Conservation (phyloP, 2,888 invertebrate species). For the Cheilosia pagana region DNA sequence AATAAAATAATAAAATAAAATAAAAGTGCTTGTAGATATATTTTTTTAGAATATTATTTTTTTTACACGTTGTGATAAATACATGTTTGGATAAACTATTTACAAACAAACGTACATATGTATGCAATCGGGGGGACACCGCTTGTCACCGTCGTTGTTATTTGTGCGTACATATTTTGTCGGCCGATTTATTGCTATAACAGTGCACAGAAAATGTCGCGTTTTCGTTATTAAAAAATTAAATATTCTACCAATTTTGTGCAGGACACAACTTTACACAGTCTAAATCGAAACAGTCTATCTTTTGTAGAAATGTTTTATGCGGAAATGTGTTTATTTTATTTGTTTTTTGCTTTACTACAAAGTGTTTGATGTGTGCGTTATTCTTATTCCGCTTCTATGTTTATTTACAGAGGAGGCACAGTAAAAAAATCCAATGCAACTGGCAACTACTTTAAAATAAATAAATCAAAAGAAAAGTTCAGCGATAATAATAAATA, state of each 20-base stretch:
- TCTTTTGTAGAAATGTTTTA: background rate
- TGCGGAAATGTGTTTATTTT: conserved; percentile 1
- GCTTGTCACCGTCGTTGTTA: background rate
- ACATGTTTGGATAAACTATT: conserved; percentile 11
- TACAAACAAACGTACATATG: conserved; percentile 33
- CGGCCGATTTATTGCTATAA: background rate
- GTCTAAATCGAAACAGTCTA: background rate
- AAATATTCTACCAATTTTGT: background rate
- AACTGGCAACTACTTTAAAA: background rate
- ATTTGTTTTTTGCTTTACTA: background rate
- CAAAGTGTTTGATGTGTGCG: background rate
- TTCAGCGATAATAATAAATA: background rate
- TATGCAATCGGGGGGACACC: background rate
- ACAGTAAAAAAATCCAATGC: background rate
- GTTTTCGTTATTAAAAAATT: background rate
- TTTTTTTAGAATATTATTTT: background rate
- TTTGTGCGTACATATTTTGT: conserved; percentile 27
- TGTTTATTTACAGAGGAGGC: conserved; percentile 10
- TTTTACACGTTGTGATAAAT: conserved; percentile 18
- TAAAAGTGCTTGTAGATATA: background rate
- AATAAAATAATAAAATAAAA: background rate
- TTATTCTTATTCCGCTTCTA: background rate
- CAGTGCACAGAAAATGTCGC: background rate
- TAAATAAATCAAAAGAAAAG: background rate
- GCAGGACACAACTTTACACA: background rate